These are phyloP conservation scores for Pipa parva DNA, from an alignment of 2,113 vertebrate genomes.

Conservation along the genomic window DNA sequence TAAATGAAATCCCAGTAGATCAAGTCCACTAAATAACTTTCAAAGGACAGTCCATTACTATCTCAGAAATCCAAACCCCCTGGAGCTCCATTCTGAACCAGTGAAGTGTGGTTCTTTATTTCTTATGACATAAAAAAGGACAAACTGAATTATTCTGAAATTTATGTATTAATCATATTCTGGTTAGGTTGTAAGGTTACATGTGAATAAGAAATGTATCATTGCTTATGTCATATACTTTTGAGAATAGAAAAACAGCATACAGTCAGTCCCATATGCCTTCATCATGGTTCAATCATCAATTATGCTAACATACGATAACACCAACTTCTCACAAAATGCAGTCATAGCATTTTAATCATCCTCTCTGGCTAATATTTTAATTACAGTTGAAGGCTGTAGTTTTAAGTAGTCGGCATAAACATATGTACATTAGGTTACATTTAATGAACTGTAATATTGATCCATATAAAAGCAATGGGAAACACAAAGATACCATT, in stretches of 20 bases:
- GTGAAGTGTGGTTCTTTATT: constrained; percentile 12
- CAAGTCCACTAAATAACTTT: constrained; percentile 3
- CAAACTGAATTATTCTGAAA: constrained; percentile 4
- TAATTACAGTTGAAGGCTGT: no score
- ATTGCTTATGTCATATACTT: background rate
- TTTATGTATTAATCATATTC: constrained; percentile 1
- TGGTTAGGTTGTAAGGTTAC: constrained; percentile 9
- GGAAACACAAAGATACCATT: no score
- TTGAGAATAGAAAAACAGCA: background rate
- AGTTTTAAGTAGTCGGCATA: no score
- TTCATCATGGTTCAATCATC: background rate
- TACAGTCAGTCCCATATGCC: background rate
- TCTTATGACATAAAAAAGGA: constrained; percentile 8
- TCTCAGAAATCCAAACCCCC: background rate
- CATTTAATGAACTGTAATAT: no score
- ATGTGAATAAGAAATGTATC: constrained; percentile 11
- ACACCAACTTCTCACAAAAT: no score
- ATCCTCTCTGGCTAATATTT: no score
- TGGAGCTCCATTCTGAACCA: background rate
- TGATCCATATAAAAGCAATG: no score
- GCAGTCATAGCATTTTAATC: no score
- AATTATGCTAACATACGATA: no score
- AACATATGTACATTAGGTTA: no score
- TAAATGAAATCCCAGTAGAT: constrained; percentile 8
- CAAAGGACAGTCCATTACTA: constrained; percentile 8